Percentiles rank a stretch among this genome's conserved stretches.
Evolutionary conservation across 2,888 invertebrate genomes (phyloP).

Genomic region (Heliconius hortense): DNA sequence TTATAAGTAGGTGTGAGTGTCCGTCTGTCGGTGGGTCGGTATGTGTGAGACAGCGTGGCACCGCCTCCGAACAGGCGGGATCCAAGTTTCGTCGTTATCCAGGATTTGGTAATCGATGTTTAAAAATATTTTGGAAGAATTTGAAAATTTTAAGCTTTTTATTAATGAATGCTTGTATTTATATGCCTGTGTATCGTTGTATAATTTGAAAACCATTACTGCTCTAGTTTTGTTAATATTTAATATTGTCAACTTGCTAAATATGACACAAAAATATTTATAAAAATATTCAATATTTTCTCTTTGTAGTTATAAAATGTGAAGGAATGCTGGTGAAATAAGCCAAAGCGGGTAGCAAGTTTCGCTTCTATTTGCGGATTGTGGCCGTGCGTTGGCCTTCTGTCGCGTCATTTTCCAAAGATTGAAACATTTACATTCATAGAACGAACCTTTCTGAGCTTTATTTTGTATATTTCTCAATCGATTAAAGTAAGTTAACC

Average conservation of each 20-base stretch:
- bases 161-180: background rate
- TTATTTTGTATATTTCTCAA: background rate
- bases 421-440: conserved; percentile 32
- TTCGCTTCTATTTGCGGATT: conserved; percentile 74
- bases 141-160: background rate
- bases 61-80: conserved; percentile 72
- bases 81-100: conserved; percentile 68
- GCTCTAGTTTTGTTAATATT: background rate
- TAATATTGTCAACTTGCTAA: background rate
- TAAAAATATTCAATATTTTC: background rate
- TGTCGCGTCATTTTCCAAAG: conserved; percentile 66
- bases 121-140: conserved; percentile 50
- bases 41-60: conserved; percentile 80
- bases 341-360: conserved; percentile 72
- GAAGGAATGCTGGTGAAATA: conserved; percentile 56
- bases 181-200: background rate
- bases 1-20: conserved; percentile 75
- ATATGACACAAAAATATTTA: background rate
- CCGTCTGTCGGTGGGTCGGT: conserved; percentile 69
- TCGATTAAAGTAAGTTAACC: background rate
- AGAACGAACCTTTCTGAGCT: background rate
- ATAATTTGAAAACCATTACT: background rate
- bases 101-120: conserved; percentile 65
- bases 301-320: conserved; percentile 31
- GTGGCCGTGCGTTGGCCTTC: conserved; percentile 75